Base-by-base conservation (phyloP, 2,888 invertebrate species). In the Arctia plantaginis region DNA sequence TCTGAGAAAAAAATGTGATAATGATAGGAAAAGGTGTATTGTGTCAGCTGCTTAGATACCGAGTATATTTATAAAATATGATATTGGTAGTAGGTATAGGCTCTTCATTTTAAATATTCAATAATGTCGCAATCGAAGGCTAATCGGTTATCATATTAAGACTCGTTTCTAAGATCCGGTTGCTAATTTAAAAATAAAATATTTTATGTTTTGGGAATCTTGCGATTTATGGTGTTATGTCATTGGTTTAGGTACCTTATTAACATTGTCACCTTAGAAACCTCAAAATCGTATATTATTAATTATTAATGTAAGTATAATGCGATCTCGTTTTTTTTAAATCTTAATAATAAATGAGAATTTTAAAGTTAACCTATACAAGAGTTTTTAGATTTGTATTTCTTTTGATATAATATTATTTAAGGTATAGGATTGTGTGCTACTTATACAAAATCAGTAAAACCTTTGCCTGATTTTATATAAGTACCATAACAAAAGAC, bases 141-240 rank as follows among this genome's bases (percentile, higher is more conserved):
- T 82, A 41, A 73, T 71, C 62, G 55, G 77, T 71, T 71, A 44
- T 30, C 72, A 73, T 76, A 82, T 77, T 73, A 74, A 76, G 80
- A 85, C 85, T 72, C 80, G 84, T 84, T 84, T 74, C 39, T 7
- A 35, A 84, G 86, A 85, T 85, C 84, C 84, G 84, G 84, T 70
- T 85, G 64, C 65, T 44, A 72, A 74, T 59, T 69, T 74, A 75
- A 73, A 69, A 76, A 82, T 76, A 74, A 75, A 77, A 76, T 30
- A 30, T 30, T 30, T 71, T 69, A 47, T 83, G 76, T 75, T 77
- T 71, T 75, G n/a, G 78, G 74, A 73, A 75, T 39, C 73, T 23
- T 67, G 12, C 80, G 75, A 78, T 80, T 79, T 83, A 81, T 76
- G 33, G 59, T n/a, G 35, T 81, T 77, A 74, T 69, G 68, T 75